phyloP scores from a whole-genome alignment of 1,140 invertebrate species.

The Delia radicum region DNA sequence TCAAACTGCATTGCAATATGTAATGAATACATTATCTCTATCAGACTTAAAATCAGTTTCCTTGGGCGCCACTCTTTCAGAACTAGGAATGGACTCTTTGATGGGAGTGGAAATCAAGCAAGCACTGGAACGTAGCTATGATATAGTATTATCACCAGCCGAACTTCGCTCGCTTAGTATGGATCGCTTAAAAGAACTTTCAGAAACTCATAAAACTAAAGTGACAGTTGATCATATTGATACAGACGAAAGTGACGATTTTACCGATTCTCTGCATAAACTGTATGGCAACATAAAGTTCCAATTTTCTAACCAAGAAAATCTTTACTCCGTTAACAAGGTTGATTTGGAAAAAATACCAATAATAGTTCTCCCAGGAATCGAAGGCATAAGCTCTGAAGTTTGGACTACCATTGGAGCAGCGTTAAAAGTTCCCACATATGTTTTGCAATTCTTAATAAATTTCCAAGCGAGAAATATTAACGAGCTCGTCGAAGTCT shows the following conservation, averaged over 20 bases:
- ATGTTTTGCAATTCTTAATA: constrained; percentile 37
- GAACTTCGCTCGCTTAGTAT: constrained; percentile 72
- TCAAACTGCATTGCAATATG: constrained; percentile 65
- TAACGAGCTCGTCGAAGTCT: background rate
- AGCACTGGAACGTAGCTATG: constrained; percentile 78
- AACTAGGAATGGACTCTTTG: constrained; percentile 87
- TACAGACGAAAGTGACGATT: constrained; percentile 47
- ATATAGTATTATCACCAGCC: constrained; percentile 74
- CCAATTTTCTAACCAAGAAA: no score
- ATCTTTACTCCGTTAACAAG: constrained; percentile 50
- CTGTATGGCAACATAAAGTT: constrained; percentile 39
- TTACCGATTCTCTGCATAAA: constrained; percentile 59
- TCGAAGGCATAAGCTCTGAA: constrained; percentile 70
- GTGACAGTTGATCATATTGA: no score
- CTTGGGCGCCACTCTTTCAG: constrained; percentile 73
- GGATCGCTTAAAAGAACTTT: constrained; percentile 68
- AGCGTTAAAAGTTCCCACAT: constrained; percentile 33
- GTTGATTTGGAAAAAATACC: constrained; percentile 48
- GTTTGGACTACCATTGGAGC: constrained; percentile 46
- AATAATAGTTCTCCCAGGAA: constrained; percentile 76
- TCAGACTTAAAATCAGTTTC: constrained; percentile 64
- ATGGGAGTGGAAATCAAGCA: constrained; percentile 90
- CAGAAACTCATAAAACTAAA: constrained; percentile 56
- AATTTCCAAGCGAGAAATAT: background rate
- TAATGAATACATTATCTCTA: constrained; percentile 65